Base-by-base conservation (phyloP, 2,888 invertebrate genomes). In the Rotaria magnacalcarata region DNA sequence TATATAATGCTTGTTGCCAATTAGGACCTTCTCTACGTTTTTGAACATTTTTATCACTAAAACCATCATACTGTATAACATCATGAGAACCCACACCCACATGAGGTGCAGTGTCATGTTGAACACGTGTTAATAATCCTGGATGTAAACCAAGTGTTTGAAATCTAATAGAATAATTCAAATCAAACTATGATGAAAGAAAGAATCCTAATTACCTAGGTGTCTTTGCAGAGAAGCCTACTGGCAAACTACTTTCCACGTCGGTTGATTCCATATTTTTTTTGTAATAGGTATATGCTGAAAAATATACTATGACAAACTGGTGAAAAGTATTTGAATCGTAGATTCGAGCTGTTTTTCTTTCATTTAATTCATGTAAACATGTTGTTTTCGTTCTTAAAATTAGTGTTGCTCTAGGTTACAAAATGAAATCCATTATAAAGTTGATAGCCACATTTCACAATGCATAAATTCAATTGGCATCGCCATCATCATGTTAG, bases 1-100 rank as follows among this genome's bases (percentile, higher is more conserved):
- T 85, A 43, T 85, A 84, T 56, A 84, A 84, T 47, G 56, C 60
- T 60, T 75, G 41, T 58, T 85, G 85, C 87, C 87, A 87, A 84
- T 85, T 85, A n/a, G 87, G 85, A 47, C 85, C 86, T 84, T 60
- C n/a, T 8, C 56, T 41, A 24, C 52, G 85, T 80, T 52, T 43
- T 14, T 24, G 24, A 11, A 86, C 56, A 85, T 85, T 86, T 60
- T 47, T 75, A 10, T 86, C 27, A 43, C 86, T 86, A 84, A 86
- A 86, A 34, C 67, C 85, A 60, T 60, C 84, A 41, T 86, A 86
- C 27, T 85, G 85, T 43, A 86, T 5, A 2, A 85, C 47, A 47
- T 86, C 85, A 24, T 86, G 80, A 14, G 75, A 27, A 34, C 86
- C 86, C 24, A 85, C 85, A 56, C 54, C 85, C 27, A 86, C 34